Evolutionary conservation across 2,113 vertebrate genomes (phyloP).

Genomic region (Vireo altiloquus): DNA sequence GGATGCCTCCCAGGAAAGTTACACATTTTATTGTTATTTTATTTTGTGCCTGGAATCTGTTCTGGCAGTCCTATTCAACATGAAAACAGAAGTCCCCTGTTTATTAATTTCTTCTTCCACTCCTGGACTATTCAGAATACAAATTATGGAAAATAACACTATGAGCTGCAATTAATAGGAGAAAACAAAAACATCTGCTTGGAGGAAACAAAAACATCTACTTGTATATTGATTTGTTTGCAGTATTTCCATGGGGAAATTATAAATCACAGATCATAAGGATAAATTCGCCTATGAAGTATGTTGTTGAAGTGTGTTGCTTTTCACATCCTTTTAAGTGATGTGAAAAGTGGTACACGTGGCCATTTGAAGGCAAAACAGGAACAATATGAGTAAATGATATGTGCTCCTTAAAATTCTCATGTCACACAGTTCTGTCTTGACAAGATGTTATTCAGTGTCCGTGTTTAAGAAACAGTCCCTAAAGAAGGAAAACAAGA

Average conservation of each 20-base stretch:
- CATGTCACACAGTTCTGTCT: neutral
- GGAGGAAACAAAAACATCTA: neutral
- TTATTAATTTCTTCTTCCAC: neutral
- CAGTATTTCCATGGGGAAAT: neutral
- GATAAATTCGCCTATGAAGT: neutral
- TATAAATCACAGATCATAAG: neutral
- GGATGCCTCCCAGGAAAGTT: neutral
- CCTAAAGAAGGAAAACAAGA: neutral
- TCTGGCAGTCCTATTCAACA: neutral
- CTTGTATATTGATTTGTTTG: neutral
- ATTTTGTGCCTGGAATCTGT: neutral
- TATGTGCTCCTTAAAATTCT: constrained; percentile 16
- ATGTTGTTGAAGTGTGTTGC: neutral
- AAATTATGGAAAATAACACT: neutral
- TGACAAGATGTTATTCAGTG: constrained; percentile 33
- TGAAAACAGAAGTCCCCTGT: neutral
- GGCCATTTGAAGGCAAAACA: neutral
- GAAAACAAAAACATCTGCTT: neutral
- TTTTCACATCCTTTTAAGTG: neutral
- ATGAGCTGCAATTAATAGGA: neutral
- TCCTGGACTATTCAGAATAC: neutral
- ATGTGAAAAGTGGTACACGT: neutral
- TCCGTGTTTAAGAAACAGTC: neutral
- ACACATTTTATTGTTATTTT: neutral
- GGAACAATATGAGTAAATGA: neutral